A percentile compares a stretch with the other conserved stretches of the same genome.
phyloP scores from a whole-genome alignment of 1,140 invertebrate genomes.

The Calephelis virginiensis region DNA sequence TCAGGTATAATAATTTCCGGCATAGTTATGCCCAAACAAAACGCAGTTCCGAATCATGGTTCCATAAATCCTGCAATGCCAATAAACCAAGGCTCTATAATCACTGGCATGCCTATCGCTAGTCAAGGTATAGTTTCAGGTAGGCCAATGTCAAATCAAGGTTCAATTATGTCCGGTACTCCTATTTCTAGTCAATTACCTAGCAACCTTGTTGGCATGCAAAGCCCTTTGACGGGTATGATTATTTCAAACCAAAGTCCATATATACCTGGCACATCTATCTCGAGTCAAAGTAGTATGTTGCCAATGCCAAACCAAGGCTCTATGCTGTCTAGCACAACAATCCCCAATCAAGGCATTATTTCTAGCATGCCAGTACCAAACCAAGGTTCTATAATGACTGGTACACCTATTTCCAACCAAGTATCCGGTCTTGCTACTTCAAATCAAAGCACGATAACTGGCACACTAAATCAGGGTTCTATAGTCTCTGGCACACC shows the following conservation, averaged over 20 bases:
- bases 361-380: too few species aligned
- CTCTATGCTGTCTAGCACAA: slow-evolving; percentile 35
- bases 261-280: slow-evolving; percentile 15
- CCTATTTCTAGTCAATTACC: not conserved
- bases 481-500: slow-evolving; percentile 21
- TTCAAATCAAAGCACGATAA: slow-evolving; percentile 24
- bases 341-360: slow-evolving; percentile 18
- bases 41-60: slow-evolving; percentile 28
- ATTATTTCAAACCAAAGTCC: slow-evolving; percentile 21
- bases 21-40: slow-evolving; percentile 24
- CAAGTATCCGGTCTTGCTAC: slow-evolving; percentile 36
- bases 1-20: slow-evolving; percentile 36
- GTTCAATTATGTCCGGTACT: slow-evolving; percentile 18
- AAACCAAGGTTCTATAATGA: slow-evolving; percentile 37
- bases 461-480: slow-evolving; percentile 24
- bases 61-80: slow-evolving; percentile 34
- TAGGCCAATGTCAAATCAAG: slow-evolving; percentile 23
- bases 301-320: slow-evolving; percentile 27
- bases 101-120: slow-evolving; percentile 26
- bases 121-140: slow-evolving; percentile 33
- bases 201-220: too few species aligned
- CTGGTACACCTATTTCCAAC: slow-evolving; percentile 23
- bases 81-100: slow-evolving; percentile 34
- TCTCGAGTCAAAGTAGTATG: not conserved
- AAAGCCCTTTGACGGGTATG: slow-evolving; percentile 20